Evolutionary conservation across 2,797 vertebrate species (phyloP).

Genomic region (Diceros bicornis): DNA sequence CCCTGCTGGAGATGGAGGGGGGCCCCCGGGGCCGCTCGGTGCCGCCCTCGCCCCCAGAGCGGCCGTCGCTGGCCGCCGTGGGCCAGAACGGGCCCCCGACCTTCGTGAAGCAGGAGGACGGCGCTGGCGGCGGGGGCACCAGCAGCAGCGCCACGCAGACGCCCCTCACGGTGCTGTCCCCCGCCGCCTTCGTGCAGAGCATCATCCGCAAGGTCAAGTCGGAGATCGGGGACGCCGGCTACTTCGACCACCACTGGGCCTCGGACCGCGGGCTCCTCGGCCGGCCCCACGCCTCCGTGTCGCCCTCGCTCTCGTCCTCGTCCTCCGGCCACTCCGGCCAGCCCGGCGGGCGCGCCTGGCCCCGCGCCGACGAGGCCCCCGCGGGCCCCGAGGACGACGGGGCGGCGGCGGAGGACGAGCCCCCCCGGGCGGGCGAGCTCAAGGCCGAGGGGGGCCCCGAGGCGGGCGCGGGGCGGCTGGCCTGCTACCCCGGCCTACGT

Average conservation of each 20-base stretch:
- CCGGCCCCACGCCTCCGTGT: slow-evolving; percentile 94
- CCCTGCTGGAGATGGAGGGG: slow-evolving; percentile 95
- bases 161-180: slow-evolving; percentile 95
- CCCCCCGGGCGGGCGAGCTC: slow-evolving; percentile 90
- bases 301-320: slow-evolving; percentile 96
- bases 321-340: slow-evolving; percentile 94
- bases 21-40: slow-evolving; percentile 87
- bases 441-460: slow-evolving; percentile 93
- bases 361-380: slow-evolving; percentile 92
- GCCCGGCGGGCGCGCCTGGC: slow-evolving; percentile 90
- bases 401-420: slow-evolving; percentile 90
- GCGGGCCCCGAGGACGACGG: slow-evolving; percentile 89
- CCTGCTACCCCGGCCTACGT: slow-evolving; percentile 96
- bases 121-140: slow-evolving; percentile 88
- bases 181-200: slow-evolving; percentile 97
- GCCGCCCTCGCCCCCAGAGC: slow-evolving; percentile 81
- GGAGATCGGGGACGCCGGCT: slow-evolving; percentile 97
- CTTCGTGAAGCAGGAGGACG: slow-evolving; percentile 96
- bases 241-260: slow-evolving; percentile 99
- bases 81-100: slow-evolving; percentile 89
- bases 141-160: slow-evolving; percentile 90
- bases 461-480: slow-evolving; percentile 89
- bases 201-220: slow-evolving; percentile 99
- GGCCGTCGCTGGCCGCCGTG: slow-evolving; percentile 80
- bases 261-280: slow-evolving; percentile 92